Conservation (phyloP, 2,113 vertebrate genomes). For the Ivindomyrus marchei region DNA sequence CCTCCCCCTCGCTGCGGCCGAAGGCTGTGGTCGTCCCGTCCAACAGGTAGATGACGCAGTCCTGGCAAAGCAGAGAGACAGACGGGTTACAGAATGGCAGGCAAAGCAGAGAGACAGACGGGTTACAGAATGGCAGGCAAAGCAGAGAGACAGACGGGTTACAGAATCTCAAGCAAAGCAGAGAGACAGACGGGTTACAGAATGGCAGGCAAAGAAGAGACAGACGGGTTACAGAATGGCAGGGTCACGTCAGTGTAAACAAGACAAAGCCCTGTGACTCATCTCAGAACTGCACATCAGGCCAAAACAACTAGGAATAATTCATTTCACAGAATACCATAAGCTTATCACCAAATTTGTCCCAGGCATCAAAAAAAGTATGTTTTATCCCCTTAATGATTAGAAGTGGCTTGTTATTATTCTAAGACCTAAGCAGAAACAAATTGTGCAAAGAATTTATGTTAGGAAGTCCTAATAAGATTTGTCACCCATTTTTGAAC, state of each 20-base stretch:
- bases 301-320: neutral
- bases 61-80: slow-evolving; percentile 41
- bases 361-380: neutral
- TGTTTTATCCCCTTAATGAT: neutral
- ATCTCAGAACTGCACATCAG: neutral
- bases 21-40: slow-evolving; percentile 57
- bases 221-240: slow-evolving; percentile 6
- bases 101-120: neutral
- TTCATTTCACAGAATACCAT: neutral
- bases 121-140: slow-evolving; percentile 1
- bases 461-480: neutral
- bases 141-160: neutral
- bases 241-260: neutral
- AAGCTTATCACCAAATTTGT: neutral
- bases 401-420: neutral
- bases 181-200: slow-evolving; percentile 12
- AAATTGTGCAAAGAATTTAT: neutral
- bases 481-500: neutral
- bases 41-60: slow-evolving; percentile 67
- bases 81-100: slow-evolving; percentile 9
- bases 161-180: slow-evolving; percentile 17
- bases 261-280: neutral
- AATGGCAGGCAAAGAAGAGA: neutral
- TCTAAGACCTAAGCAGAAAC: neutral
- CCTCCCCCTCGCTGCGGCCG: slow-evolving; percentile 50